A percentile compares a stretch with the other conserved stretches of the same genome.
Conservation (phyloP, 1,140 invertebrate species). For the Mesaphorura yosii region DNA sequence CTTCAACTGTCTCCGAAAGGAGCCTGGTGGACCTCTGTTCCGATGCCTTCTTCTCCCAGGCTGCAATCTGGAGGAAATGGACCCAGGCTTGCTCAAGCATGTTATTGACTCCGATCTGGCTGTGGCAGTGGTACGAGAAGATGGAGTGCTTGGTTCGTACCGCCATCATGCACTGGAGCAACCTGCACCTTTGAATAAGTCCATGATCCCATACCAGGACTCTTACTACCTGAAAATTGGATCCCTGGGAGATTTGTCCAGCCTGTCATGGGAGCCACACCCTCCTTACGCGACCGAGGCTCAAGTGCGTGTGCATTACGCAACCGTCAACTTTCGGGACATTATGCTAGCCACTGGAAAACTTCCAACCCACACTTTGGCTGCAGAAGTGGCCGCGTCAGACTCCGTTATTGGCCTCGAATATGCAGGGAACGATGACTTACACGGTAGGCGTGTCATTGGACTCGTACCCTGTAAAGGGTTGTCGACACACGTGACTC, state of each 20-base stretch:
- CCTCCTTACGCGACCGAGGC: constrained; percentile 38
- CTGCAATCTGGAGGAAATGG: neutral
- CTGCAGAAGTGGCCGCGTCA: constrained; percentile 63
- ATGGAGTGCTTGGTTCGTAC: constrained; percentile 5
- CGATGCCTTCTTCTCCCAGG: constrained; percentile 38
- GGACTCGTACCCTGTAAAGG: constrained; percentile 79
- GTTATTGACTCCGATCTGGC: constrained; percentile 30
- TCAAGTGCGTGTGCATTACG: constrained; percentile 79
- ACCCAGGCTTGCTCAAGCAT: neutral
- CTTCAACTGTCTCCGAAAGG: constrained; percentile 72
- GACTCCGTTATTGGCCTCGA: constrained; percentile 91
- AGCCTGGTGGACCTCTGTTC: constrained; percentile 61
- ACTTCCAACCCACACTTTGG: constrained; percentile 83
- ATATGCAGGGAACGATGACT: constrained; percentile 68
- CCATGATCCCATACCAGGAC: constrained; percentile 51
- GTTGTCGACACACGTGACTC: constrained; percentile 64
- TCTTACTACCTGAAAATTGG: constrained; percentile 85
- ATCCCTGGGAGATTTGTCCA: constrained; percentile 80
- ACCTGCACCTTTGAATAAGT: neutral
- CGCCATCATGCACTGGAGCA: constrained; percentile 10
- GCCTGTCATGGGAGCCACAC: constrained; percentile 87
- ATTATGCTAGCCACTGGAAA: constrained; percentile 95
- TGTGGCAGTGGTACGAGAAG: constrained; percentile 7
- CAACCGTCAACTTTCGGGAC: constrained; percentile 91
- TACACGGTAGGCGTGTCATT: constrained; percentile 73